Evolutionary conservation across 2,113 vertebrate genomes (phyloP), one percentile per base, ranked within the genome.

Genomic region (Myiozetetes cayanensis): DNA sequence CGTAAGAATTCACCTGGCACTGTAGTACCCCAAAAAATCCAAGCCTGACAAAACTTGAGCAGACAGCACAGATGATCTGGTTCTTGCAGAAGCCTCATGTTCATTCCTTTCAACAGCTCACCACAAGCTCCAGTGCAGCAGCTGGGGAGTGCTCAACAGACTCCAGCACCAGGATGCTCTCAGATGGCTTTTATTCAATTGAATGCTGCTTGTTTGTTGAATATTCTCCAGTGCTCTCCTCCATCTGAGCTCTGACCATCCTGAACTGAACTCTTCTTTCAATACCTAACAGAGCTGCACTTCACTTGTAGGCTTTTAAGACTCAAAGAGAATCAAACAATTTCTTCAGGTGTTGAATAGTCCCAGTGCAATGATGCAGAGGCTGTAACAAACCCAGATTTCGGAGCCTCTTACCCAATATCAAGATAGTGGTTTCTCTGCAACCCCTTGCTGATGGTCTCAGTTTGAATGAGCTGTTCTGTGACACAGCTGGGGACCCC

Each of bases 51-150:
- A 66, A 66, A 73, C 33, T 24, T 35, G 39, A 67, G 47, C n/a
- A 85, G 67, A 53, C 21, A 62, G 46, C 31, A 71, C 11, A 58
- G 44, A 43, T 2, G 2, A 77, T 15, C 8, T 35, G 30, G 39
- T 25, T 93, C 63, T 23, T 41, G 33, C 65, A 94, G 46, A 87
- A 76, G 53, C 6, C 0, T 30, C 1, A 0, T 12, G 14, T 12
- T 62, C 43, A 8, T 25, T 52, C 41, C 58, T 24, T 37, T 47
- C n/a, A 78, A 52, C 16, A 91, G 47, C 39, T 81, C 74, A 33
- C 43, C 39, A 37, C 3, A 2, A 0, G 0, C 5, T 39, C 50
- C 7, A 2, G 44, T 9, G 55, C 66, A 79, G 46, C 66, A 68
- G 41, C 12, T 1, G 31, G 22, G 37, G 6, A 82, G 52, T 21